Percentiles rank a stretch among this genome's conserved stretches.
Conservation (phyloP, 2,113 vertebrate species). For the Chloropsis cyanopogon region DNA sequence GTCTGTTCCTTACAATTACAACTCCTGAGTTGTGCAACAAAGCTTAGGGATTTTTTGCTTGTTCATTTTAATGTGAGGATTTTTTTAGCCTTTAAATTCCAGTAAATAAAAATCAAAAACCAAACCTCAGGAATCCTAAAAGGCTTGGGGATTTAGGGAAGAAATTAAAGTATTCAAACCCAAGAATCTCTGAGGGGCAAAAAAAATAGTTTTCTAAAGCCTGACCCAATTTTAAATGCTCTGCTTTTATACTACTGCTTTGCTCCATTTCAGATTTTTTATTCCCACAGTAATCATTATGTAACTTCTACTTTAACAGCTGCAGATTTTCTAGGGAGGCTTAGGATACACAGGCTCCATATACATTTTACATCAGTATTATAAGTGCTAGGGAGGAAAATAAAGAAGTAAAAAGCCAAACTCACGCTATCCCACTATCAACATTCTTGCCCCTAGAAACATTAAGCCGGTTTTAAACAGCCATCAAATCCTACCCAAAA, state of each 20-base stretch:
- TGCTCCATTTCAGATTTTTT: not conserved
- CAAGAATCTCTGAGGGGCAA: not conserved
- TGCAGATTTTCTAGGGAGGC: not conserved
- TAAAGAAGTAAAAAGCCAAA: not conserved
- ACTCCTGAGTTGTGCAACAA: not conserved
- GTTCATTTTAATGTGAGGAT: not conserved
- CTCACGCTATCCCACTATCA: not conserved
- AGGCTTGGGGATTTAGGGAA: not conserved
- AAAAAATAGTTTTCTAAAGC: not conserved
- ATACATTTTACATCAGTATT: not conserved
- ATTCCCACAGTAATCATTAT: not conserved
- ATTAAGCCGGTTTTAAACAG: not conserved
- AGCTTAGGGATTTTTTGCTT: not conserved
- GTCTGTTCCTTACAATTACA: not conserved
- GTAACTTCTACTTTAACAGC: not conserved
- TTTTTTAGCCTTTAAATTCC: not conserved
- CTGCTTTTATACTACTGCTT: not conserved
- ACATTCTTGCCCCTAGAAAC: not conserved
- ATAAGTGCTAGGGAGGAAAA: not conserved
- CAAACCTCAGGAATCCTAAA: not conserved
- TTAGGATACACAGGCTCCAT: not conserved
- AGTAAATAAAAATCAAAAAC: not conserved
- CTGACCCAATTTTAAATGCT: constrained; percentile 5
- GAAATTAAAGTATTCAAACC: not conserved
- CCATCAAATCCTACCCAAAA: not conserved